Conservation (phyloP, 1,140 invertebrate genomes). For the Anagrus nilaparvatae region DNA sequence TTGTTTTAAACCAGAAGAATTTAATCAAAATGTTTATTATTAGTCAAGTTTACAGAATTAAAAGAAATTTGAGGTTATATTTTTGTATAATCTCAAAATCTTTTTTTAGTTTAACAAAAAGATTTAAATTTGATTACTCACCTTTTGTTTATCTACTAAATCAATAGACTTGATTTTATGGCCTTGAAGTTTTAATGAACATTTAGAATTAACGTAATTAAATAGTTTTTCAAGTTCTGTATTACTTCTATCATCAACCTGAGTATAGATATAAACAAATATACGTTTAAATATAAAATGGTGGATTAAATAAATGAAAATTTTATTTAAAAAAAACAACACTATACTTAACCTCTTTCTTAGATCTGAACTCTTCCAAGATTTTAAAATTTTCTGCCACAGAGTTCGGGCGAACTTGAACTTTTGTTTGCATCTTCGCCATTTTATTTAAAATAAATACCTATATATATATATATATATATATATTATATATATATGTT, state of each 20-base stretch:
- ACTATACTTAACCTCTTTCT: conserved; percentile 24
- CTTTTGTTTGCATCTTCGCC: conserved; percentile 24
- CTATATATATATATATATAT: no score
- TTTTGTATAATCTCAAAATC: not conserved
- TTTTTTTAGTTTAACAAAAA: no score
- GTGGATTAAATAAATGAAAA: not conserved
- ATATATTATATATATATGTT: no score
- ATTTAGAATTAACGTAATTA: conserved; percentile 26
- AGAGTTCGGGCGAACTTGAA: conserved; percentile 23
- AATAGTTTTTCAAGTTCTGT: conserved; percentile 30
- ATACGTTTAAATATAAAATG: not conserved
- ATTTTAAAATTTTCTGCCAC: conserved; percentile 29
- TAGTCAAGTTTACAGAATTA: not conserved
- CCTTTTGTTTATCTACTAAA: conserved; percentile 1
- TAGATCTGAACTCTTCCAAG: conserved; percentile 23
- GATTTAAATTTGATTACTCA: not conserved
- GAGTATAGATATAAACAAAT: conserved; percentile 4
- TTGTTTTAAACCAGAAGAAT: conserved; percentile 18
- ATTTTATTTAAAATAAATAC: no score
- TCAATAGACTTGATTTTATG: conserved; percentile 7
- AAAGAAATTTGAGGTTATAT: conserved; percentile 13
- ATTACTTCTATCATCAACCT: conserved; percentile 22
- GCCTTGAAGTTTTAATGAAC: conserved; percentile 2
- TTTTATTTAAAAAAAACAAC: not conserved
- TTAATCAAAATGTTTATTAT: conserved; percentile 7